Evolutionary conservation across 1,140 invertebrate species (phyloP), one percentile per base, ranked within the genome.

Genomic region (Trigoniulus corallinus): DNA sequence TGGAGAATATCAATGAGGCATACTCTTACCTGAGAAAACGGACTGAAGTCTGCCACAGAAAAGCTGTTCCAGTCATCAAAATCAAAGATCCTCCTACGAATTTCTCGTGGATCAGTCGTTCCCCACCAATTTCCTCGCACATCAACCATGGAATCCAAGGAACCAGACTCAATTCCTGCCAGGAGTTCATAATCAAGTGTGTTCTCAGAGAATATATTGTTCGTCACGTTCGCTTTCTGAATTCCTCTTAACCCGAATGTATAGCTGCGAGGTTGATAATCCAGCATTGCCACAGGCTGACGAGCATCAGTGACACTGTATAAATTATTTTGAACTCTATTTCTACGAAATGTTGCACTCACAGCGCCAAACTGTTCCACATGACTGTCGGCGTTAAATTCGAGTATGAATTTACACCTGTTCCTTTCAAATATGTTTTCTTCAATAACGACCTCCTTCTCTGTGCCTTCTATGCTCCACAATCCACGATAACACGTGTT

Each of bases 31-130:
- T 73, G 55, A 37, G 96, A 72, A 65, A 81, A 98, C 0, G 93
- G 94, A 51, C 78, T 74, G 65, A 84, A 98, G 20, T 81, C 74
- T 0, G 91, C 92, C 34, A 93, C 77, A 0, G 92, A 91, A 65
- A 92, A 93, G 67, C 91, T 89, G 63, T 98, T 99, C 95, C 95
- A 98, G 62, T 98, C 94, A 66, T 99, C 92, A 71, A 98, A 97
- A 70, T 98, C 96, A 66, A 99, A 98, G 57, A 99, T 95, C 62
- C 81, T 76, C 44, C 79, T 73, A 54, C 78, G 73, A 25, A 99
- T 97, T 27, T 72, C 67, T 3, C 63, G 63, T 39, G 82, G 73
- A 48, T 84, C 74, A 2, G 67, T 67, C 2, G 78, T 81, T 7
- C 93, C 94, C 94, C 95, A 99, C 85, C 87, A 99, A 65, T 98